These are phyloP conservation scores for Romanogobio albipinnatus DNA, from an alignment of 2,113 vertebrate genomes.

Conservation along the genomic window DNA sequence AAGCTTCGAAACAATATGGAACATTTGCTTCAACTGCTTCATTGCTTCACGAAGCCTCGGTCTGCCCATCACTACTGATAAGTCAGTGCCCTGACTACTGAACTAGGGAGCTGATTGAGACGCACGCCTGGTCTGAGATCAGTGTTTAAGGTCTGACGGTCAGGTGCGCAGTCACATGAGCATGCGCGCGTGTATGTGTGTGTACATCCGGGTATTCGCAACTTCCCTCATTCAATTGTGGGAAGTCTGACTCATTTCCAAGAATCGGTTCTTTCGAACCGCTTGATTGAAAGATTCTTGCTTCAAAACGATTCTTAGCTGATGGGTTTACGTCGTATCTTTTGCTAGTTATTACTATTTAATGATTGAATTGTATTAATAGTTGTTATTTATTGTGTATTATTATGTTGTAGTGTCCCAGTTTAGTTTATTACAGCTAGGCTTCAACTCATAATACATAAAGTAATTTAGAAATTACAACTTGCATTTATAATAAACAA, in stretches of 20 bases:
- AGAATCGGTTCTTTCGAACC: neutral
- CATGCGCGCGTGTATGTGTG: neutral
- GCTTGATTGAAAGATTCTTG: neutral
- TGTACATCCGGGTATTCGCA: neutral
- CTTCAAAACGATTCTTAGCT: neutral
- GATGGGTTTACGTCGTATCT: neutral
- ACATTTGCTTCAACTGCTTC: no score
- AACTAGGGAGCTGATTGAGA: no score
- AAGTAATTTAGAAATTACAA: neutral
- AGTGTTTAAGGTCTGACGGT: neutral
- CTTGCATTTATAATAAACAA: neutral
- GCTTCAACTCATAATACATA: neutral
- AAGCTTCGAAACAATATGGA: no score
- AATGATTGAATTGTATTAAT: neutral
- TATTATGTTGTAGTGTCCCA: neutral
- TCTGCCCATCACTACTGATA: no score
- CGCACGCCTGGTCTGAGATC: constrained; percentile 4
- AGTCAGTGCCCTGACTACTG: no score
- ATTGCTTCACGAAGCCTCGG: no score
- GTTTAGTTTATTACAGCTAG: neutral
- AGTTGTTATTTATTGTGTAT: neutral
- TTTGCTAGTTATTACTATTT: neutral
- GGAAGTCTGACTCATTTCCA: neutral
- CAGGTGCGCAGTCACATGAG: constrained; percentile 63
- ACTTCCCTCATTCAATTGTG: neutral